Evolutionary conservation across 35 echinoderm and acorn worm genomes (phyloP).

Genomic region (Holothuria glaberrima): DNA sequence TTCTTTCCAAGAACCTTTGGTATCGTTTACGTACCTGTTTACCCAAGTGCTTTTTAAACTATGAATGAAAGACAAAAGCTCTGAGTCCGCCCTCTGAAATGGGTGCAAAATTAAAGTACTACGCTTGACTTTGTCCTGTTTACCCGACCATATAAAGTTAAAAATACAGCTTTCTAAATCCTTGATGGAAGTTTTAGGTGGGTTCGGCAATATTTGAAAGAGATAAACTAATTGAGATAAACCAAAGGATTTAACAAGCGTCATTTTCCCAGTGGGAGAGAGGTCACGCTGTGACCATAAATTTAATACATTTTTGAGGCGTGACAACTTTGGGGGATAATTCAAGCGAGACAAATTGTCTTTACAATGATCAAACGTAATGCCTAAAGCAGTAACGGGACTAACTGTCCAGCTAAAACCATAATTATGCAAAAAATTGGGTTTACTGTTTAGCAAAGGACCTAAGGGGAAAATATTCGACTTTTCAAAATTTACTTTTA

Average conservation of each 20-base stretch:
- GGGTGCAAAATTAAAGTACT: slow-evolving; percentile 9
- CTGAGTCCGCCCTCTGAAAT: slow-evolving; percentile 11
- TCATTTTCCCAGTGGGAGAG: slow-evolving; percentile 8
- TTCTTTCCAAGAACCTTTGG: neutral
- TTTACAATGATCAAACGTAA: slow-evolving; percentile 33
- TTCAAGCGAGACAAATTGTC: slow-evolving; percentile 20
- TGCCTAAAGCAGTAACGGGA: slow-evolving; percentile 28
- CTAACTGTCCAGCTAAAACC: neutral
- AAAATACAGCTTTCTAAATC: slow-evolving; percentile 25
- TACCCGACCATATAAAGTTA: slow-evolving; percentile 41
- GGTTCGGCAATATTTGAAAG: slow-evolving; percentile 17
- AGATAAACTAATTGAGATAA: slow-evolving; percentile 40
- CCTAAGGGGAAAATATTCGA: slow-evolving; percentile 31
- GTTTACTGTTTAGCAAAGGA: neutral
- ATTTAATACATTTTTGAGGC: slow-evolving; percentile 9
- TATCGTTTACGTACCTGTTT: neutral
- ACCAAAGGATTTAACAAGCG: slow-evolving; percentile 20
- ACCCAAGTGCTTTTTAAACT: slow-evolving; percentile 31
- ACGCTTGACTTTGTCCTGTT: slow-evolving; percentile 42
- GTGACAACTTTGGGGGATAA: neutral
- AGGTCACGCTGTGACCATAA: neutral
- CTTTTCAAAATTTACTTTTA: slow-evolving; percentile 49
- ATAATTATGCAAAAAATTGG: neutral
- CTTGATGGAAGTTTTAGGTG: neutral
- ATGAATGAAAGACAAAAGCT: neutral